phyloP scores from a whole-genome alignment of 2,113 vertebrate genomes.

The Condylura cristata region DNA sequence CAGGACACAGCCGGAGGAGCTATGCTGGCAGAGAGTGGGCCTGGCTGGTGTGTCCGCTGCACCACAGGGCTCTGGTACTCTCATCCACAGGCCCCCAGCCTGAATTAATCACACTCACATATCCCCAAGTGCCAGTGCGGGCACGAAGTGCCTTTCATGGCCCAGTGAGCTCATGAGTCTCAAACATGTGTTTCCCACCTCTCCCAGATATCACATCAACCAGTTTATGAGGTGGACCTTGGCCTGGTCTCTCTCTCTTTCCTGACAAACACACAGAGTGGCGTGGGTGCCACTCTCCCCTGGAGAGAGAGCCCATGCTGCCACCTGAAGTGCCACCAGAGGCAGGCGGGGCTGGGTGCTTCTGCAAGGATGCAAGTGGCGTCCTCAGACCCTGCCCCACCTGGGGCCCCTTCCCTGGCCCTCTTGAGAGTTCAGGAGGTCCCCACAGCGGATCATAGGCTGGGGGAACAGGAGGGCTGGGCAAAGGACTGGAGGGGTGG shows the following conservation, averaged over 20 bases:
- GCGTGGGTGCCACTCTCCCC: neutral
- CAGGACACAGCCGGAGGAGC: neutral
- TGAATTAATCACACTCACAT: neutral
- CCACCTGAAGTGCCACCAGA: neutral
- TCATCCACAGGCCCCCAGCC: accelerated
- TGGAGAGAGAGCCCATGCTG: neutral
- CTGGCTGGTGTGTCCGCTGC: neutral
- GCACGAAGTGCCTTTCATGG: neutral
- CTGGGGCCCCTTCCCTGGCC: neutral
- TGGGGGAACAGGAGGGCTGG: neutral
- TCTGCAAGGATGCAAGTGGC: neutral
- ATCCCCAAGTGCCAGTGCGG: neutral
- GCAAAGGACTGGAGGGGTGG: neutral
- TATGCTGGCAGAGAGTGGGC: accelerated
- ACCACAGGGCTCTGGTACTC: neutral
- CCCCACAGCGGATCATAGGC: neutral
- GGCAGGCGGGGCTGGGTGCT: neutral
- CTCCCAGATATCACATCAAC: neutral
- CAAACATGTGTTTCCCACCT: neutral
- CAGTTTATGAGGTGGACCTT: neutral
- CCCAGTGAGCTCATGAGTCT: neutral
- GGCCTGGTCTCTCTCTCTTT: neutral
- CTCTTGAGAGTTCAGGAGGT: neutral
- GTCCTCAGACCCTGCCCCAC: neutral
- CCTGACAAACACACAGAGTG: neutral